These are phyloP conservation scores for Delphinus delphis DNA, from an alignment of 2,113 vertebrate genomes.

Conservation along the genomic window DNA sequence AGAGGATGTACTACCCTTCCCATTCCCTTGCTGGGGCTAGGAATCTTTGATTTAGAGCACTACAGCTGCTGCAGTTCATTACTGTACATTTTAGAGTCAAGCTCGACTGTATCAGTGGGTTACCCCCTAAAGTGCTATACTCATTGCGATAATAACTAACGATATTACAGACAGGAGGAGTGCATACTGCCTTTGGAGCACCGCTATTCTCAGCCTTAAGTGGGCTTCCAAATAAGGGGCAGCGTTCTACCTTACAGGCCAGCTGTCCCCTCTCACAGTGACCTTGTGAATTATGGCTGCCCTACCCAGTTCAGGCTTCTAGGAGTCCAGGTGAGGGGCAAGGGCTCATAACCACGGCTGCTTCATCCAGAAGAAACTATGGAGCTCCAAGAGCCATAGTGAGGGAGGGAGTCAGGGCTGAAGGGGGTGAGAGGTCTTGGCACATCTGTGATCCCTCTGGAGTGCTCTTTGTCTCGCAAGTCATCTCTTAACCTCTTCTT, in stretches of 20 bases:
- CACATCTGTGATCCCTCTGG: background rate
- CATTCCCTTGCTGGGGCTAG: constrained; percentile 31
- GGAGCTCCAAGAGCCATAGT: background rate
- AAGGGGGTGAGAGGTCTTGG: background rate
- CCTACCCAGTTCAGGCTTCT: background rate
- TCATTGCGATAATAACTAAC: constrained; percentile 58
- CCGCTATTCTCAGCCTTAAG: constrained; percentile 39
- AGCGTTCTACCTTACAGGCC: background rate
- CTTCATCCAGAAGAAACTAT: background rate
- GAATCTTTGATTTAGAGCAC: constrained; percentile 73
- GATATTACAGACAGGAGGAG: constrained; percentile 50
- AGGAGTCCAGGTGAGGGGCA: background rate
- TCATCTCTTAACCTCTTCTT: background rate
- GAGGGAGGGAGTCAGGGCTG: background rate
- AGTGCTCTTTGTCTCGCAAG: background rate
- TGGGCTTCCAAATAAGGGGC: constrained; percentile 10
- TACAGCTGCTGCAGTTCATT: constrained; percentile 73
- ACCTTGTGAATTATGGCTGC: background rate
- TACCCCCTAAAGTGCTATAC: constrained; percentile 61
- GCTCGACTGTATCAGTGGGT: constrained; percentile 24
- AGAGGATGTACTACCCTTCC: constrained; percentile 42
- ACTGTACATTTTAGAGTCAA: constrained; percentile 72
- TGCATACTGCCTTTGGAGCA: background rate
- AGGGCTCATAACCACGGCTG: background rate
- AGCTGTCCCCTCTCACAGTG: background rate